These are phyloP conservation scores for Aphodius sticticus DNA, from an alignment of 2,888 invertebrate genomes.

Conservation along the genomic window DNA sequence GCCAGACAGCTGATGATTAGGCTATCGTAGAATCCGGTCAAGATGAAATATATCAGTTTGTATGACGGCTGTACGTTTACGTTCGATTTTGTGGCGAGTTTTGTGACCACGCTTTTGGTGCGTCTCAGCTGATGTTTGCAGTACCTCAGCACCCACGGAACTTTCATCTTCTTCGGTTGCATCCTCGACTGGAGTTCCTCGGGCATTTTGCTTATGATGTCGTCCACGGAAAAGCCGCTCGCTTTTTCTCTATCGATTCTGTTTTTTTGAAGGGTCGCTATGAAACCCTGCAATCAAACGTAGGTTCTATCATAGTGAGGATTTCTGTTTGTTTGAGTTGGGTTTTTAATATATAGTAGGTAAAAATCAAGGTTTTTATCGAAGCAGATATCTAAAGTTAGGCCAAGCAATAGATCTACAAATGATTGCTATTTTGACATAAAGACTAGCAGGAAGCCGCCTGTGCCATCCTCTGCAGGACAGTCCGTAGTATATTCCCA, in stretches of 20 bases:
- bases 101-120: neutral
- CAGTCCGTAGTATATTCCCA: too few species aligned
- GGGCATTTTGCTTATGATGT: neutral
- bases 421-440: too few species aligned
- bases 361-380: too few species aligned
- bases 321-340: too few species aligned
- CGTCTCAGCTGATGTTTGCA: slow-evolving; percentile 16
- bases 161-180: neutral
- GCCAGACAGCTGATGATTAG: slow-evolving; percentile 26
- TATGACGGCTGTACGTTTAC: neutral
- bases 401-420: too few species aligned
- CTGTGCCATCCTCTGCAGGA: too few species aligned
- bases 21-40: slow-evolving; percentile 34
- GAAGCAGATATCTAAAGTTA: too few species aligned
- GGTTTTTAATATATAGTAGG: too few species aligned
- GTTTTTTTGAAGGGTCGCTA: neutral
- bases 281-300: neutral
- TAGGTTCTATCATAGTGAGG: too few species aligned
- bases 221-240: neutral
- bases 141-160: slow-evolving; percentile 26
- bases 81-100: neutral
- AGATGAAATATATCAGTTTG: slow-evolving; percentile 29
- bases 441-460: too few species aligned
- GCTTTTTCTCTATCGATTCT: neutral
- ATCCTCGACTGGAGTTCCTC: neutral